phyloP scores from a whole-genome alignment of 2,888 invertebrate species.

The Epinotia nisella region DNA sequence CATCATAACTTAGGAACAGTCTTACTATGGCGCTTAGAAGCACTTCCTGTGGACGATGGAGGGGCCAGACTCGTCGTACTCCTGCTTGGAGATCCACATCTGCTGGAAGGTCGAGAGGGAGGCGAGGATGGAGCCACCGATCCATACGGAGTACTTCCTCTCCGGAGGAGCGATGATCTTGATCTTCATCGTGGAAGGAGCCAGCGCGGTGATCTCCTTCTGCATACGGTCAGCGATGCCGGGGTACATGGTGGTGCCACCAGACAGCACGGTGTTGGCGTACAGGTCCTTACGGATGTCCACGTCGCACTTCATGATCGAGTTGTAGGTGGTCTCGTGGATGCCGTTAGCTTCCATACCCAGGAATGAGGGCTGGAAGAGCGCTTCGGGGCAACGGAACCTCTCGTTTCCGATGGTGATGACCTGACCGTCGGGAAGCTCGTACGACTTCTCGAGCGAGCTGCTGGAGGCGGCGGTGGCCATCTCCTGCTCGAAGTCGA shows the following conservation, averaged over 20 bases:
- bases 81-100: conserved; percentile 98
- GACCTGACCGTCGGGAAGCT: conserved; percentile 96
- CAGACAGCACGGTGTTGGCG: conserved; percentile 97
- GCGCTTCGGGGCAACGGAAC: conserved; percentile 97
- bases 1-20: conserved; percentile 79
- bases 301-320: conserved; percentile 99
- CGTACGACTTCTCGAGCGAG: conserved; percentile 97
- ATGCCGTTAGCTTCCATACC: conserved; percentile 95
- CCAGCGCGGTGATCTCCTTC: conserved; percentile 95
- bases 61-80: conserved; percentile 98
- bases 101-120: conserved; percentile 97
- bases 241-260: conserved; percentile 98
- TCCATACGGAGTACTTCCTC: conserved; percentile 98
- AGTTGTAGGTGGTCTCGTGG: conserved; percentile 96
- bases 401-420: conserved; percentile 97
- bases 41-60: conserved; percentile 98
- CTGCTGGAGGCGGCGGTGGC: conserved; percentile 96
- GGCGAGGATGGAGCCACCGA: conserved; percentile 95
- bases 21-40: conserved; percentile 76
- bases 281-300: conserved; percentile 98
- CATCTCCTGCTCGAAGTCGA: conserved; percentile 97
- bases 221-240: conserved; percentile 97
- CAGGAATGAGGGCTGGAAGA: conserved; percentile 97
- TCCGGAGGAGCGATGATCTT: conserved; percentile 97
- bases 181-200: conserved; percentile 96